Evolutionary conservation across 2,113 vertebrate genomes (phyloP).

Genomic region (Psilopogon haemacephalus): DNA sequence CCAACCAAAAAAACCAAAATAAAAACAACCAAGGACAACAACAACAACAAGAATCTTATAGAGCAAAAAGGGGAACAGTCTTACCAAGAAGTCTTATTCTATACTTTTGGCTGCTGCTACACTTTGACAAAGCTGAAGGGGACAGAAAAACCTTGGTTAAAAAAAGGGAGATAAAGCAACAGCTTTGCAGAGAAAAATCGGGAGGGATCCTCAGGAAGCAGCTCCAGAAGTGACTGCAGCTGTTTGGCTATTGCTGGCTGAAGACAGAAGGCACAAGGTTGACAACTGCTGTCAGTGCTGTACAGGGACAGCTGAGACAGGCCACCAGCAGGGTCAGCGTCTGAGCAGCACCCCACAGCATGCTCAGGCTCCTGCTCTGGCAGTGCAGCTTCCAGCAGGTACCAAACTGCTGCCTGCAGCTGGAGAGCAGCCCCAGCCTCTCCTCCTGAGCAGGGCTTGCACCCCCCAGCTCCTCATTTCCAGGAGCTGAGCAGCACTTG

Average conservation of each 20-base stretch:
- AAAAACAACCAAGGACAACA: no score
- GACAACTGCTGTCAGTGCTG: background rate
- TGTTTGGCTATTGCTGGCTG: slow-evolving; percentile 14
- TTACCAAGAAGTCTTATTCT: background rate
- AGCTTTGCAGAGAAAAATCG: background rate
- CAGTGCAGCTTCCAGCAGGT: background rate
- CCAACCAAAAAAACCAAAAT: no score
- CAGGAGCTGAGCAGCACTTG: background rate
- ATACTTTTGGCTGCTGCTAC: background rate
- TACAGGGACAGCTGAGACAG: background rate
- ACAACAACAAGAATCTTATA: background rate
- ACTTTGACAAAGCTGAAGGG: background rate
- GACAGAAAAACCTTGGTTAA: background rate
- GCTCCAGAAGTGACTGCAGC: background rate
- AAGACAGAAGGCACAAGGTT: slow-evolving; percentile 36
- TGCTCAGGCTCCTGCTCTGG: rapidly evolving
- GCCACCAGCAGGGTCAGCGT: background rate
- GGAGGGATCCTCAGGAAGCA: background rate
- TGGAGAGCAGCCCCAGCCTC: background rate
- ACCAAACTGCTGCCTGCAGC: rapidly evolving
- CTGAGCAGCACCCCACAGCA: background rate
- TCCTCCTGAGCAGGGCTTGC: background rate
- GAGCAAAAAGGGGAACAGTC: slow-evolving; percentile 9
- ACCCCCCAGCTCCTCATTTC: background rate
- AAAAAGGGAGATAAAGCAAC: background rate